Conservation (phyloP, 2,113 vertebrate species). For the Geococcyx californianus region DNA sequence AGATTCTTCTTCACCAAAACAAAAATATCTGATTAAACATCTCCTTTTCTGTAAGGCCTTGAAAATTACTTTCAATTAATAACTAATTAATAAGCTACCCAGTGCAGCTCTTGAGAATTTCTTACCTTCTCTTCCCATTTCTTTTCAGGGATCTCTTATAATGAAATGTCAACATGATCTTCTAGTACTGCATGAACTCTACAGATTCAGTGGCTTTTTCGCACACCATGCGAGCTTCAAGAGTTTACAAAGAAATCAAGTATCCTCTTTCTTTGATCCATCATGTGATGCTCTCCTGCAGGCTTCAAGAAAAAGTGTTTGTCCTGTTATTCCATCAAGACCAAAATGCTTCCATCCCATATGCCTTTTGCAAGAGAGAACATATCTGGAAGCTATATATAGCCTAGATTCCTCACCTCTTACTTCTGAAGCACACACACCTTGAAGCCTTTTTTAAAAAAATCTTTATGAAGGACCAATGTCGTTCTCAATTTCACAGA, state of each 20-base stretch:
- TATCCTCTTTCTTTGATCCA: background rate
- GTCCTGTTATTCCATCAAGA: background rate
- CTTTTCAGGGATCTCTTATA: background rate
- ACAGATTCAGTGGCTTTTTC: background rate
- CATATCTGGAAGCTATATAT: background rate
- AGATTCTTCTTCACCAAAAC: background rate
- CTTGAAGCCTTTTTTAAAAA: background rate
- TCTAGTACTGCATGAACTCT: background rate
- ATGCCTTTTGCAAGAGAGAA: background rate
- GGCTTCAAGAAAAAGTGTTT: background rate
- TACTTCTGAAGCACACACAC: background rate
- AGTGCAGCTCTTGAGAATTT: background rate
- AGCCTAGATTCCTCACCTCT: background rate
- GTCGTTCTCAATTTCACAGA: background rate
- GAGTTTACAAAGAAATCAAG: background rate
- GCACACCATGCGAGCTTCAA: background rate
- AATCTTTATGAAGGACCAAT: background rate
- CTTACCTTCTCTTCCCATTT: background rate
- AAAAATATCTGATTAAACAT: background rate
- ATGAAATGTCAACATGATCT: fast-evolving
- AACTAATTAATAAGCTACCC: background rate
- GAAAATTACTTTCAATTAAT: background rate
- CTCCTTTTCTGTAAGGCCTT: background rate
- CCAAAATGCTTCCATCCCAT: background rate
- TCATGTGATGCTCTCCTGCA: fast-evolving